A percentile compares a stretch with the other conserved stretches of the same genome.
These are phyloP conservation scores for Pyrochroa serraticornis DNA, from an alignment of 2,888 invertebrate species.

Conservation along the genomic window DNA sequence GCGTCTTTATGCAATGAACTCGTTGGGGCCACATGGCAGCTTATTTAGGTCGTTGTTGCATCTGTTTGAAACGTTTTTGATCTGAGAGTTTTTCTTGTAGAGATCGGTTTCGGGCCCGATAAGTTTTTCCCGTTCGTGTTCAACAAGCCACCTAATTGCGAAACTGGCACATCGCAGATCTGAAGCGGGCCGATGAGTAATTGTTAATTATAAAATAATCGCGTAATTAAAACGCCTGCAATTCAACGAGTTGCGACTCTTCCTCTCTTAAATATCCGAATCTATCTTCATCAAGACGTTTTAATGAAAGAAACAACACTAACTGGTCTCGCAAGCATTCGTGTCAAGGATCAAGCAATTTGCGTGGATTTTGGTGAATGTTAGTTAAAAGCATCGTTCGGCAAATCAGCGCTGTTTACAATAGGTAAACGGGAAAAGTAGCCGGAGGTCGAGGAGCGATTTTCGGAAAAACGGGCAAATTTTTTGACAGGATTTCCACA, in stretches of 20 bases:
- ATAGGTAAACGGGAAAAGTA: too few species aligned
- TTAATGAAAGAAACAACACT: constrained; percentile 26
- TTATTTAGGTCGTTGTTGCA: too few species aligned
- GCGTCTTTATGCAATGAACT: too few species aligned
- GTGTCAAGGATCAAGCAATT: constrained; percentile 37
- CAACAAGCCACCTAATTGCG: constrained; percentile 6
- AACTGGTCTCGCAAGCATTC: constrained; percentile 37
- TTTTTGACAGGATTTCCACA: too few species aligned
- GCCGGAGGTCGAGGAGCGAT: too few species aligned
- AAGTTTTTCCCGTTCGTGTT: too few species aligned
- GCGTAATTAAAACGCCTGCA: constrained; percentile 28
- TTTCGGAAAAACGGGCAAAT: too few species aligned
- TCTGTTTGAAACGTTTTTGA: too few species aligned
- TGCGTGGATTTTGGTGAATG: constrained; percentile 26
- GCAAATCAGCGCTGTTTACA: too few species aligned
- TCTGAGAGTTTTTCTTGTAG: too few species aligned
- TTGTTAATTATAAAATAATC: constrained; percentile 33
- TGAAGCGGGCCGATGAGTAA: constrained; percentile 27
- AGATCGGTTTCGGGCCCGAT: too few species aligned
- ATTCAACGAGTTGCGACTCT: constrained; percentile 27
- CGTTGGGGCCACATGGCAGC: too few species aligned
- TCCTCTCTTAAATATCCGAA: constrained; percentile 31
- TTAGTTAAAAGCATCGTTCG: constrained; percentile 10
- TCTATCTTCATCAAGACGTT: constrained; percentile 33
- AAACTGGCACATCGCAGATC: constrained; percentile 32